phyloP scores from a whole-genome alignment of 2,888 invertebrate genomes.

The Chalcosyrphus nemorum region DNA sequence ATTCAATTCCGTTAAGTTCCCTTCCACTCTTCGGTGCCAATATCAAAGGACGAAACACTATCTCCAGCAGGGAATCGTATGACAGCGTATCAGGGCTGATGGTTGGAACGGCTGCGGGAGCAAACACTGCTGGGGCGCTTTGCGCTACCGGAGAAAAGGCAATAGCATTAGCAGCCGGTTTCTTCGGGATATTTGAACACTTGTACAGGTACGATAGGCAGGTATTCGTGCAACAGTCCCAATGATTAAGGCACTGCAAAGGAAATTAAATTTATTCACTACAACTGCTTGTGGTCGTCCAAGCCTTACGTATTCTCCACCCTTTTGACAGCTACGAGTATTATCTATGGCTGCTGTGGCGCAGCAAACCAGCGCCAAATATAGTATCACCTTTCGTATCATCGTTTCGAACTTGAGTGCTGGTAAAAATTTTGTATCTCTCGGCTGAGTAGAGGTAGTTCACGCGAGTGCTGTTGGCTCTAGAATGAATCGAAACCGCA shows the following conservation, averaged over 20 bases:
- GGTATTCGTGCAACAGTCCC: slow-evolving; percentile 79
- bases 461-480: slow-evolving; percentile 25
- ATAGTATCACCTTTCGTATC: slow-evolving; percentile 24
- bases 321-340: slow-evolving; percentile 24
- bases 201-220: slow-evolving; percentile 78
- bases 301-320: slow-evolving; percentile 48
- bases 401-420: slow-evolving; percentile 4
- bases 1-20: slow-evolving; percentile 11
- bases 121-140: not conserved
- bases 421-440: not conserved
- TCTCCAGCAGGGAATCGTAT: slow-evolving; percentile 4
- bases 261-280: slow-evolving; percentile 2
- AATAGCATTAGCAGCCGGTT: not conserved
- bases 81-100: not conserved
- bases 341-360: slow-evolving; percentile 18
- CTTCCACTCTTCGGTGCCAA: not conserved
- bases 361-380: slow-evolving; percentile 6
- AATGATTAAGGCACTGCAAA: slow-evolving; percentile 78
- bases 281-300: not conserved
- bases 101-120: not conserved
- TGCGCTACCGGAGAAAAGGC: no score
- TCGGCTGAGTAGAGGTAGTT: not conserved
- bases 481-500: slow-evolving; percentile 38
- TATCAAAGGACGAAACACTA: slow-evolving; percentile 28
- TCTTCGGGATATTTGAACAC: slow-evolving; percentile 71